Conservation (phyloP, 2,797 vertebrate genomes). For the Mus spretus region DNA sequence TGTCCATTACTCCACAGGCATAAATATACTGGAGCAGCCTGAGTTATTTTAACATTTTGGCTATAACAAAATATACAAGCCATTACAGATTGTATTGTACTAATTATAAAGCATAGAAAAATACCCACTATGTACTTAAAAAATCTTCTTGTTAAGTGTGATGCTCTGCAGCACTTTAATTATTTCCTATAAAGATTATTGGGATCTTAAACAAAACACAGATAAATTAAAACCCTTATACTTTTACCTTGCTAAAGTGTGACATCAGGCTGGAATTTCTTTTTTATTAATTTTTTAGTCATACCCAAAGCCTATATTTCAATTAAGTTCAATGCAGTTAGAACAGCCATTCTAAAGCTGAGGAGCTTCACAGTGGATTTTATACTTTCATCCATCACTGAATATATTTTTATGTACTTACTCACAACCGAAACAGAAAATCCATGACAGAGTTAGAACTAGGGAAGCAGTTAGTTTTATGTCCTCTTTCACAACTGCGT, state of each 20-base stretch:
- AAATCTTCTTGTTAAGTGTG: not conserved
- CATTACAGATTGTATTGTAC: not conserved
- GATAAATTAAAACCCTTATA: not conserved
- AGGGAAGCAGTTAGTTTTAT: no score
- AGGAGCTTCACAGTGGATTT: not conserved
- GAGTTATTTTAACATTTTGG: not conserved
- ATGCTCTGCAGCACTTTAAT: not conserved
- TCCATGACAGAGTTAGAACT: not conserved
- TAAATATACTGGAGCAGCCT: not conserved
- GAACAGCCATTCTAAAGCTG: not conserved
- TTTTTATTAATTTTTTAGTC: not conserved
- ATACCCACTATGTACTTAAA: not conserved
- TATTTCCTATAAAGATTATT: conserved; percentile 6
- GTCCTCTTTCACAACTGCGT: not conserved
- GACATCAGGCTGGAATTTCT: not conserved
- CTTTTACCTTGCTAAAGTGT: conserved; percentile 36
- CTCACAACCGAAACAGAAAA: not conserved
- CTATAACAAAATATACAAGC: not conserved
- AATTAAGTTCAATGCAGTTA: not conserved
- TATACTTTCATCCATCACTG: not conserved
- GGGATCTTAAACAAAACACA: not conserved
- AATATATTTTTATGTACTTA: not conserved
- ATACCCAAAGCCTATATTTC: not conserved
- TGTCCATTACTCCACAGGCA: not conserved
- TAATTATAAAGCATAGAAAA: not conserved